phyloP scores from a whole-genome alignment of 2,888 invertebrate species.

The Zhuqinia jingwanae region DNA sequence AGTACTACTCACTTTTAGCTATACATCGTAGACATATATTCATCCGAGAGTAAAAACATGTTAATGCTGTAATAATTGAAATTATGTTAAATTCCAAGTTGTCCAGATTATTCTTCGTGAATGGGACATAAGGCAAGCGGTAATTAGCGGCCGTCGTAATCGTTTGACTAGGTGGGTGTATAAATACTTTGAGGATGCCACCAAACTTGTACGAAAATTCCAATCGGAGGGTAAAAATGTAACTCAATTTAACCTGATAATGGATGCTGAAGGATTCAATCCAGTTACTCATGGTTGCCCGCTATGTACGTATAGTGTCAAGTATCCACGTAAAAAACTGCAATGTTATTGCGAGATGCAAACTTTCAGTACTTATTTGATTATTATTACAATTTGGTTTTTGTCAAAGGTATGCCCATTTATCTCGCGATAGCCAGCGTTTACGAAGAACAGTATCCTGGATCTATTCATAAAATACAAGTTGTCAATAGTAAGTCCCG shows the following conservation, averaged over 20 bases:
- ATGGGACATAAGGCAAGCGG: conserved; percentile 46
- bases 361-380: too few relatives aligned
- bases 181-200: conserved; percentile 58
- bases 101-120: conserved; percentile 48
- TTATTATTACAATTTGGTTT: too few relatives aligned
- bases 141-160: conserved; percentile 5
- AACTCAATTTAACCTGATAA: conserved; percentile 32
- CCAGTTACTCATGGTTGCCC: conserved; percentile 58
- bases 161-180: conserved; percentile 43
- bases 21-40: too few relatives aligned
- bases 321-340: background rate
- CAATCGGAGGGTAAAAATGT: conserved; percentile 54
- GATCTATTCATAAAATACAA: conserved; percentile 39
- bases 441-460: conserved; percentile 62
- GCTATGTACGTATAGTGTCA: too few relatives aligned
- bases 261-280: conserved; percentile 65
- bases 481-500: conserved; percentile 47
- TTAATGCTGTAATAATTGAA: background rate
- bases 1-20: too few relatives aligned
- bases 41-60: background rate
- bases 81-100: background rate
- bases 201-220: conserved; percentile 27
- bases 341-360: too few relatives aligned
- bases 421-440: conserved; percentile 18
- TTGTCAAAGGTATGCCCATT: conserved; percentile 48